Percentiles rank a stretch among this genome's conserved stretches.
These are phyloP conservation scores for Saccostrea cuccullata DNA, from an alignment of 1,140 invertebrate species.

Conservation along the genomic window DNA sequence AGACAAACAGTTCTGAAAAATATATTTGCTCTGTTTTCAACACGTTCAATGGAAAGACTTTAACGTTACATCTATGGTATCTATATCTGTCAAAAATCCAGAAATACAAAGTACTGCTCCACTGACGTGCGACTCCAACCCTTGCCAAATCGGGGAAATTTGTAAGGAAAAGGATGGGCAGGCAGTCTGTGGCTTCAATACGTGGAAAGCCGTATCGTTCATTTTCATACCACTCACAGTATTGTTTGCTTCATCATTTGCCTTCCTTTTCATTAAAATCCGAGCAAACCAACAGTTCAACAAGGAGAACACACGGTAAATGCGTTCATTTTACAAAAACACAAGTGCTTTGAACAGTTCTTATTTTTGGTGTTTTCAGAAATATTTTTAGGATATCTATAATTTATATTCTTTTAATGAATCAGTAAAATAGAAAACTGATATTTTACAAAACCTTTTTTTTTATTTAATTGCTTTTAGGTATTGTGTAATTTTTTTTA, in stretches of 20 bases:
- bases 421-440: no score
- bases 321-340: no score
- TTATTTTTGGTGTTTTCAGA: no score
- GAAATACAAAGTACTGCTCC: neutral
- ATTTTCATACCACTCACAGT: neutral
- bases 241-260: neutral
- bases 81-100: neutral
- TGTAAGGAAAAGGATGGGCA: neutral
- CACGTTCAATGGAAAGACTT: neutral
- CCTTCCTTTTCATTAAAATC: neutral
- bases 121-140: neutral
- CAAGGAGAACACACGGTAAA: no score
- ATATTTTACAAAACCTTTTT: no score
- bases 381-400: no score
- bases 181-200: neutral
- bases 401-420: no score
- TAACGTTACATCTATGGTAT: neutral
- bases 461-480: no score
- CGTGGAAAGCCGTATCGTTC: neutral
- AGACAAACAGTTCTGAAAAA: neutral
- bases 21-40: neutral
- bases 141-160: neutral
- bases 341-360: no score
- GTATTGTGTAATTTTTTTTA: no score
- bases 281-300: neutral